phyloP scores from a whole-genome alignment of 2,797 vertebrate genomes.

The Lates japonicus region DNA sequence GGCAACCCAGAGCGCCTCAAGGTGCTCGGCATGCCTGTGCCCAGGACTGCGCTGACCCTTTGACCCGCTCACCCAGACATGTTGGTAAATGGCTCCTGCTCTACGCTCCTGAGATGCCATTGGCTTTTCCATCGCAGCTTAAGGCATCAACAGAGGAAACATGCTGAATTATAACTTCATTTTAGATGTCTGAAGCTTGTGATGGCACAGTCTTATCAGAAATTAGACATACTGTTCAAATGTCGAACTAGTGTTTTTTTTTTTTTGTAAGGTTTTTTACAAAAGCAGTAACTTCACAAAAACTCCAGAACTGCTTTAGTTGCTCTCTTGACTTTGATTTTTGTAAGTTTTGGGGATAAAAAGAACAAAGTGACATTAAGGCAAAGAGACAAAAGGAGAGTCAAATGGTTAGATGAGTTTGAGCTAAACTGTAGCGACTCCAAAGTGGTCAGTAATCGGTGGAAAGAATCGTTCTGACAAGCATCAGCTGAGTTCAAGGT shows the following conservation, averaged over 20 bases:
- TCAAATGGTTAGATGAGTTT: slow-evolving; percentile 46
- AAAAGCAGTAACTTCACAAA: background rate
- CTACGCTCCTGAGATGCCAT: slow-evolving; percentile 36
- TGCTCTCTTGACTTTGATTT: background rate
- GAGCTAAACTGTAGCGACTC: slow-evolving; percentile 59
- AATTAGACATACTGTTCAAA: background rate
- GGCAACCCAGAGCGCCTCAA: slow-evolving; percentile 10
- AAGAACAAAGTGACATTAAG: slow-evolving; percentile 37
- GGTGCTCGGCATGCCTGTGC: slow-evolving; percentile 40
- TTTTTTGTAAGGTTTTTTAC: background rate
- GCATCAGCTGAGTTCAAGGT: slow-evolving; percentile 77
- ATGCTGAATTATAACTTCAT: slow-evolving; percentile 25
- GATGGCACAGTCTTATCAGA: too few species aligned
- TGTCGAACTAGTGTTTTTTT: background rate
- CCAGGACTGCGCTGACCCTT: slow-evolving; percentile 47
- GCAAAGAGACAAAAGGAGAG: slow-evolving; percentile 42
- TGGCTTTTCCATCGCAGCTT: slow-evolving; percentile 1
- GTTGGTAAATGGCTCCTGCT: slow-evolving; percentile 38
- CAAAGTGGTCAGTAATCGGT: slow-evolving; percentile 59
- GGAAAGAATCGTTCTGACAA: slow-evolving; percentile 83
- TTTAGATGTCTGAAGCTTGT: background rate
- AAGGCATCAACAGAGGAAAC: slow-evolving; percentile 16
- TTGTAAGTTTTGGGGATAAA: slow-evolving; percentile 2
- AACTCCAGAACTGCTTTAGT: background rate
- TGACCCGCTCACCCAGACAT: slow-evolving; percentile 50